These are phyloP conservation scores for Unio delphinus DNA, from an alignment of 2,888 invertebrate species.

Conservation along the genomic window DNA sequence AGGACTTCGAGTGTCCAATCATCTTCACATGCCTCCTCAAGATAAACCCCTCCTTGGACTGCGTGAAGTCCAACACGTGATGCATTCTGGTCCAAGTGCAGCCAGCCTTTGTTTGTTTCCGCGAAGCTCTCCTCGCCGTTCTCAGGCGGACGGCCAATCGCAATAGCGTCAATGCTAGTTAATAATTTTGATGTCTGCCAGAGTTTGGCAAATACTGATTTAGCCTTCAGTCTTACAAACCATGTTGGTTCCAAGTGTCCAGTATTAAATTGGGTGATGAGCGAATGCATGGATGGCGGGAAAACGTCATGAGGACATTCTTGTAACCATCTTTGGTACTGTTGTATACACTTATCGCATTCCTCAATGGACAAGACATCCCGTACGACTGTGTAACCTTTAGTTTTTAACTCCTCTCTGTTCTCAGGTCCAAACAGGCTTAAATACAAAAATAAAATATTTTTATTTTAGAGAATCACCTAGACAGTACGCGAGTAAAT, in stretches of 20 bases:
- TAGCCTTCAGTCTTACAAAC: conserved; percentile 30
- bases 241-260: conserved; percentile 35
- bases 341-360: conserved; percentile 21
- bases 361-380: conserved; percentile 19
- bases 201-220: conserved; percentile 29
- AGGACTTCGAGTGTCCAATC: conserved; percentile 49
- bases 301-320: conserved; percentile 13
- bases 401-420: conserved; percentile 22
- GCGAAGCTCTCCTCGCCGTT: conserved; percentile 6
- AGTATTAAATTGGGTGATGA: conserved; percentile 34
- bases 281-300: conserved; percentile 18
- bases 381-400: conserved; percentile 34
- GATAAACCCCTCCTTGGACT: conserved; percentile 37
- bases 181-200: conserved; percentile 46
- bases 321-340: conserved; percentile 23
- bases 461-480: too few species aligned
- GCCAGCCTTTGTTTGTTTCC: background rate
- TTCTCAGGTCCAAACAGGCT: background rate
- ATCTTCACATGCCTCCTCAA: conserved; percentile 41
- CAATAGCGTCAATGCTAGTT: conserved; percentile 42
- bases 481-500: too few species aligned
- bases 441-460: too few species aligned
- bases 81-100: conserved; percentile 40
- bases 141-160: conserved; percentile 40
- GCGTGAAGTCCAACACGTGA: conserved; percentile 42